Base-by-base conservation (phyloP, 2,888 invertebrate genomes). In the Lochmaea crataegi region DNA sequence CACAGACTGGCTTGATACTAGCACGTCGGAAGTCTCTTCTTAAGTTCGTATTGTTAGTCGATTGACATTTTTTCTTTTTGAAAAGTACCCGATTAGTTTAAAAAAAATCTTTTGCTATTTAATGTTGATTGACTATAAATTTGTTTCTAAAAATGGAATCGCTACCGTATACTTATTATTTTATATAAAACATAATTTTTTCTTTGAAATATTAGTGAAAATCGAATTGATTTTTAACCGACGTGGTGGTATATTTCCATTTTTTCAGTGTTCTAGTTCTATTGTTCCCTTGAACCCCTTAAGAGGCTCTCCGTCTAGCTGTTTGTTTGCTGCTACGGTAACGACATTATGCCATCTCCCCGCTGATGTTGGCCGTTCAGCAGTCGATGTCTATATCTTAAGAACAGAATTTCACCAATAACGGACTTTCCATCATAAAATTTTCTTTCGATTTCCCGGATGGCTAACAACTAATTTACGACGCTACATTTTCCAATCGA, bases 301-400 rank as follows among this genome's bases (percentile, higher is more conserved):
- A 76, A 68, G 76, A 75, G 78, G 78, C 78, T 78, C 77, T 78
- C 77, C 77, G 77, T 75, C 72, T 77, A 75, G 77, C 68, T 77
- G 75, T 77, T 77, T 75, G 75, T 76, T 76, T 76, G 74, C 79
- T 78, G 76, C 75, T 75, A 77, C 77, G 79, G 77, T 70, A 53
- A 60, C 75, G 73, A 76, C 78, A 73, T 74, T 69, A 66, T 64
- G 76, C 75, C 77, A 73, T 78, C 78, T 80, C 80, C 77, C 76
- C 78, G 74, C 73, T 75, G 58, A 75, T 75, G 76, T 74, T 64
- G 57, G 69, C 73, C 77, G 76, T 74, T 63, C 68, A 75, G 78
- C 80, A 75, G 78, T 77, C 71, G 75, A 77, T 78, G 75, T 78
- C 14, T 56, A 63, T 78, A 74, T 72, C 72, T 75, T 75, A 75